Evolutionary conservation across 2,113 vertebrate genomes (phyloP).

Genomic region (Sylvia atricapilla): DNA sequence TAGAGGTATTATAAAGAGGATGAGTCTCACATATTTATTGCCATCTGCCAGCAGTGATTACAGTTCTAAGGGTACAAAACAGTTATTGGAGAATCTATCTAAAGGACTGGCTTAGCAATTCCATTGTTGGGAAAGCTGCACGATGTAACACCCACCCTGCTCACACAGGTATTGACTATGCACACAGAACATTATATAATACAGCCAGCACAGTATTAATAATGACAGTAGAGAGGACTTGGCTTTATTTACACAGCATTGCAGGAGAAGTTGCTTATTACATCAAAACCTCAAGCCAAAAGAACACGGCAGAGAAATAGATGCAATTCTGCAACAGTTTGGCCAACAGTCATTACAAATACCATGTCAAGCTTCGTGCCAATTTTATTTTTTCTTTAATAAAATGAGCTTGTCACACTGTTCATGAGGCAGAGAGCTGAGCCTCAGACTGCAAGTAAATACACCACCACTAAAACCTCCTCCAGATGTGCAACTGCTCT

Average conservation of each 20-base stretch:
- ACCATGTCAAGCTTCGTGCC: not conserved
- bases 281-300: not conserved
- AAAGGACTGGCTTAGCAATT: not conserved
- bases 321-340: not conserved
- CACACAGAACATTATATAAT: not conserved
- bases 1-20: not conserved
- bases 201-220: not conserved
- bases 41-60: not conserved
- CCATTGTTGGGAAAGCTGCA: not conserved
- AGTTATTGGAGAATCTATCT: not conserved
- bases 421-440: not conserved
- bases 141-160: not conserved
- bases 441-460: not conserved
- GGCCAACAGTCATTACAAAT: not conserved
- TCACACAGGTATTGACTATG: not conserved
- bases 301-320: not conserved
- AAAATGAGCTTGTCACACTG: not conserved
- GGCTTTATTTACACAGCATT: not conserved
- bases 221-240: not conserved
- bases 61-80: not conserved
- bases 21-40: not conserved
- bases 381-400: not conserved
- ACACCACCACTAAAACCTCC: constrained; percentile 2
- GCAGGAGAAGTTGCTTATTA: not conserved
- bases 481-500: not conserved